phyloP scores from a whole-genome alignment of 2,888 invertebrate species.

The Gymnosoma rotundatum region DNA sequence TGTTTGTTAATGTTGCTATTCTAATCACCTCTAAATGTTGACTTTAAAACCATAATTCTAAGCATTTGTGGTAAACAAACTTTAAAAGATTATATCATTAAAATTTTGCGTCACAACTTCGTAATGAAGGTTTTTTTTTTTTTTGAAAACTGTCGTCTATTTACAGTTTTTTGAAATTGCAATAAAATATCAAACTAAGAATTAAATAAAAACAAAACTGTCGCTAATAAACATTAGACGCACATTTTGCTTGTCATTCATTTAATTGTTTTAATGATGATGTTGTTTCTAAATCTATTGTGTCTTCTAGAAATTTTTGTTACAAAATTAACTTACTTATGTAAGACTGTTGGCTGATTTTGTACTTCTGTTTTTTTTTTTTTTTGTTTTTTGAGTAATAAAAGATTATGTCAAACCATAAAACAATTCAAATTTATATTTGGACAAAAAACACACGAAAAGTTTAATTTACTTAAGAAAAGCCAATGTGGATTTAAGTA shows the following conservation, averaged over 20 bases:
- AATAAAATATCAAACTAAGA: not conserved
- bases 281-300: slow-evolving; percentile 25
- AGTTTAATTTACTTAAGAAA: not conserved
- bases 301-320: not conserved
- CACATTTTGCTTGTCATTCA: slow-evolving; percentile 69
- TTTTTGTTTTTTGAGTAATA: slow-evolving; percentile 5
- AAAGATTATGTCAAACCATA: slow-evolving; percentile 14
- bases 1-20: no score
- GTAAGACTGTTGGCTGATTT: slow-evolving; percentile 5
- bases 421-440: slow-evolving; percentile 22
- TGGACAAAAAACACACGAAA: not conserved
- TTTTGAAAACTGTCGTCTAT: not conserved
- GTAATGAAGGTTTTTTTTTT: no score
- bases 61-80: no score
- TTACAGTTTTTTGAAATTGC: not conserved
- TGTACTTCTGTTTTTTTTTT: not conserved
- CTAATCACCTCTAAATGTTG: no score
- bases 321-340: not conserved
- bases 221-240: slow-evolving; percentile 67
- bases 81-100: no score
- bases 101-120: no score
- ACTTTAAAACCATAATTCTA: no score
- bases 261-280: slow-evolving; percentile 68
- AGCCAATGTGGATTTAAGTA: not conserved
- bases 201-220: not conserved